Conservation (phyloP, 2,113 vertebrate species). For the Vulpes ferrilata region DNA sequence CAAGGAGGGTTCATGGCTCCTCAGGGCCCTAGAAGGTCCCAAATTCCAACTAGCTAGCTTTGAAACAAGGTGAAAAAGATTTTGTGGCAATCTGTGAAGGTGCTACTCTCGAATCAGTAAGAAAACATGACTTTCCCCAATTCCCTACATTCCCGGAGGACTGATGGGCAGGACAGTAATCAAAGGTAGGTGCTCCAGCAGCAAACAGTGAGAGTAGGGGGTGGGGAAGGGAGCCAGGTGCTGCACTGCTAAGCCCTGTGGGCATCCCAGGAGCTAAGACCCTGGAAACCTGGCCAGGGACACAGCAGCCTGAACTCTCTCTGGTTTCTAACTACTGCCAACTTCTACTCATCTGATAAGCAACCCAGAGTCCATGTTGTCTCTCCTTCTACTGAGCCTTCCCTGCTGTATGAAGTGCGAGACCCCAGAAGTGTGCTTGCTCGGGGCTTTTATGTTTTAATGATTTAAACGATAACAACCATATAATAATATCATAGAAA, state of each 20-base stretch:
- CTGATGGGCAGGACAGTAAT: neutral
- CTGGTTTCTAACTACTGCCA: neutral
- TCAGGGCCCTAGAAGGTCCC: neutral
- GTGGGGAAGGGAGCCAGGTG: neutral
- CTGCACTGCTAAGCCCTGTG: too few species aligned
- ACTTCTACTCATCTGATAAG: neutral
- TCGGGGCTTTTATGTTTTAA: neutral
- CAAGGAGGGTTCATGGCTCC: neutral
- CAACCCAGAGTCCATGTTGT: neutral
- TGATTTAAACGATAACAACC: neutral
- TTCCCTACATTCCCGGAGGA: neutral
- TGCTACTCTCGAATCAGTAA: neutral
- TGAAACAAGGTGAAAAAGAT: neutral
- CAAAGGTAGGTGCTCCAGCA: neutral
- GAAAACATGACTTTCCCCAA: neutral
- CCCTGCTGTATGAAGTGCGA: neutral
- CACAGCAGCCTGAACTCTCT: neutral
- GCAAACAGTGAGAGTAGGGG: neutral
- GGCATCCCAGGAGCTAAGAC: neutral
- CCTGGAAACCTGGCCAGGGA: neutral
- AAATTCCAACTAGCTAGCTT: neutral
- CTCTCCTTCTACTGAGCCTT: neutral
- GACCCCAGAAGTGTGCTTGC: neutral
- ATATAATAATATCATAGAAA: neutral
- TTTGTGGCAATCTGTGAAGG: neutral